Percentiles rank a stretch among this genome's conserved stretches.
phyloP scores from a whole-genome alignment of 2,113 vertebrate genomes.

The Prionailurus bengalensis region DNA sequence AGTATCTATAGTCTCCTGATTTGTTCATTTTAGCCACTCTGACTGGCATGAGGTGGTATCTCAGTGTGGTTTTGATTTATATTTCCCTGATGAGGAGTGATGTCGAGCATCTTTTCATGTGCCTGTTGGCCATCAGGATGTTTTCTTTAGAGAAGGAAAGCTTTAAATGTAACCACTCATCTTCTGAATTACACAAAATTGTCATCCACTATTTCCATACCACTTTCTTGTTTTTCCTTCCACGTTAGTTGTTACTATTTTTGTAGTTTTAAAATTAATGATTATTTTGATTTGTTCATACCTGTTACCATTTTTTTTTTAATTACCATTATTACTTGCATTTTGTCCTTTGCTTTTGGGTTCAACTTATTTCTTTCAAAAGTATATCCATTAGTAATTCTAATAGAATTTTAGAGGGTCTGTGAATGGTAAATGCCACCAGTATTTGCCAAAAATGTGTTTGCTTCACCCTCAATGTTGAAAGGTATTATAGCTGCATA shows the following conservation, averaged over 20 bases:
- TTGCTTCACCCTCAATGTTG: neutral
- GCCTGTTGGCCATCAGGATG: too few relatives aligned
- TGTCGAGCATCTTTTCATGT: too few relatives aligned
- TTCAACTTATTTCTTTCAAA: neutral
- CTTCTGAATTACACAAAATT: neutral
- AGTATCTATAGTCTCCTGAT: too few relatives aligned
- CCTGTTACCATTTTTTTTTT: neutral
- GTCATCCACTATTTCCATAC: neutral
- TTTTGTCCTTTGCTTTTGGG: neutral
- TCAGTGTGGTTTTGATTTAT: too few relatives aligned
- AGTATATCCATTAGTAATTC: neutral
- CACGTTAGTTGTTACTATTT: neutral
- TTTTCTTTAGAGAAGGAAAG: neutral
- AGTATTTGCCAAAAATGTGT: neutral
- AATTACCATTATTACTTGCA: neutral
- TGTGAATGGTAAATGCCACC: neutral
- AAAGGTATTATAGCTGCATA: neutral
- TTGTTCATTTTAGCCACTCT: too few relatives aligned
- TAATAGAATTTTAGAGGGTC: neutral
- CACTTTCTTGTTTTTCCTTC: neutral
- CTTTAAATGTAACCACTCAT: conserved; percentile 9
- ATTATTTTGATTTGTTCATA: neutral
- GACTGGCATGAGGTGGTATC: too few relatives aligned
- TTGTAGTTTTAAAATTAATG: neutral
- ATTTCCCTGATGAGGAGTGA: too few relatives aligned